These are phyloP conservation scores for Lymantria dispar DNA, from an alignment of 2,888 invertebrate genomes.

Conservation along the genomic window DNA sequence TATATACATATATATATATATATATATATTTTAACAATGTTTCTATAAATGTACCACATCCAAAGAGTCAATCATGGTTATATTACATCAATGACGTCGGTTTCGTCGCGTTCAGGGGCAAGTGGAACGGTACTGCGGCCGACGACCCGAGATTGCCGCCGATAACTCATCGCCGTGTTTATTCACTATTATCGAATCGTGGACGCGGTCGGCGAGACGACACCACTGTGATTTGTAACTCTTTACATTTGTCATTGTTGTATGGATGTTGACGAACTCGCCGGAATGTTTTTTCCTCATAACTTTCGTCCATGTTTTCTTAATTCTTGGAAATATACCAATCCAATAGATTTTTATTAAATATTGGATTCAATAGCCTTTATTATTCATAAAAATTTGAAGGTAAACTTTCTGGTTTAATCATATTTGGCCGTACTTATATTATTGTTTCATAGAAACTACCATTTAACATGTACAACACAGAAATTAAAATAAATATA, in stretches of 20 bases:
- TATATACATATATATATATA: not conserved
- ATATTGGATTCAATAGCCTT: too few relatives aligned
- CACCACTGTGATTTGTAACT: conserved; percentile 31
- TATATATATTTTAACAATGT: not conserved
- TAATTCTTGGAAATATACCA: not conserved
- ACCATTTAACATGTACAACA: too few relatives aligned
- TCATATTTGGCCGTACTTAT: too few relatives aligned
- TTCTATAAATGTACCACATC: conserved; percentile 42
- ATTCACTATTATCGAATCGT: conserved; percentile 72
- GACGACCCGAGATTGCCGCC: conserved; percentile 76
- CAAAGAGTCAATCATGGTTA: conserved; percentile 27
- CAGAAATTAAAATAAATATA: too few relatives aligned
- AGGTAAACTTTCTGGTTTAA: too few relatives aligned
- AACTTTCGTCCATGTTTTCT: conserved; percentile 4
- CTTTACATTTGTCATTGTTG: conserved; percentile 33
- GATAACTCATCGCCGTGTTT: conserved; percentile 79
- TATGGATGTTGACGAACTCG: conserved; percentile 33
- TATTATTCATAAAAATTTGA: too few relatives aligned
- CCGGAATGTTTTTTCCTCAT: conserved; percentile 13
- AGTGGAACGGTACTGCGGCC: conserved; percentile 79
- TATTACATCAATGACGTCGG: conserved; percentile 39
- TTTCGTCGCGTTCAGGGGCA: conserved; percentile 77
- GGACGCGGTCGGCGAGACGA: conserved; percentile 31
- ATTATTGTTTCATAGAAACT: too few relatives aligned
- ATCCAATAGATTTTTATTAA: too few relatives aligned